These are phyloP conservation scores for Cinclus cinclus DNA, from an alignment of 2,113 vertebrate genomes.

Conservation along the genomic window DNA sequence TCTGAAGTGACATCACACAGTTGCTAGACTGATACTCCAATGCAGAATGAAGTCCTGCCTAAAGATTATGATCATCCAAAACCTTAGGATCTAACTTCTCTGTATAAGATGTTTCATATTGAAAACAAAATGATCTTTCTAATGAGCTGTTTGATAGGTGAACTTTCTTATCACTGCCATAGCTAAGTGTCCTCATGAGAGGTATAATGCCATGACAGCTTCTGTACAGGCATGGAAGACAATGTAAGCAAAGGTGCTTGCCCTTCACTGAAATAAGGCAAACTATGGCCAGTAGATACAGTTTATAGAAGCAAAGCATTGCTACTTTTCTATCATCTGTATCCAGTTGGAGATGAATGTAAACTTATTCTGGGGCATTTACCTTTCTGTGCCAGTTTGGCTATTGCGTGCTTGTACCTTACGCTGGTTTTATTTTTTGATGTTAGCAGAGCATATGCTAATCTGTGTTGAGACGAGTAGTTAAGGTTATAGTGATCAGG, in stretches of 20 bases:
- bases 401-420: conserved; percentile 66
- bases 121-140: conserved; percentile 80
- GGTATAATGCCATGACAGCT: conserved; percentile 38
- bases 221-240: conserved; percentile 45
- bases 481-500: conserved; percentile 58
- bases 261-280: conserved; percentile 59
- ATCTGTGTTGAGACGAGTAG: conserved; percentile 58
- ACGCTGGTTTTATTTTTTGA: conserved; percentile 61
- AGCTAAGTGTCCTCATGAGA: conserved; percentile 63
- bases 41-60: conserved; percentile 71
- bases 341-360: conserved; percentile 79
- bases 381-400: conserved; percentile 77
- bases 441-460: conserved; percentile 69
- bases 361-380: conserved; percentile 74
- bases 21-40: conserved; percentile 45
- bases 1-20: conserved; percentile 82
- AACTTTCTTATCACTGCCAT: conserved; percentile 74
- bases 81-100: conserved; percentile 78
- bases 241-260: conserved; percentile 48
- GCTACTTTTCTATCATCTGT: conserved; percentile 55
- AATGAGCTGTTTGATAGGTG: conserved; percentile 71
- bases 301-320: conserved; percentile 10
- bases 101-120: conserved; percentile 84
- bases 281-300: conserved; percentile 70
- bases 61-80: conserved; percentile 69